Conservation (phyloP, 2,113 vertebrate genomes). For the Catharus fuscescens region DNA sequence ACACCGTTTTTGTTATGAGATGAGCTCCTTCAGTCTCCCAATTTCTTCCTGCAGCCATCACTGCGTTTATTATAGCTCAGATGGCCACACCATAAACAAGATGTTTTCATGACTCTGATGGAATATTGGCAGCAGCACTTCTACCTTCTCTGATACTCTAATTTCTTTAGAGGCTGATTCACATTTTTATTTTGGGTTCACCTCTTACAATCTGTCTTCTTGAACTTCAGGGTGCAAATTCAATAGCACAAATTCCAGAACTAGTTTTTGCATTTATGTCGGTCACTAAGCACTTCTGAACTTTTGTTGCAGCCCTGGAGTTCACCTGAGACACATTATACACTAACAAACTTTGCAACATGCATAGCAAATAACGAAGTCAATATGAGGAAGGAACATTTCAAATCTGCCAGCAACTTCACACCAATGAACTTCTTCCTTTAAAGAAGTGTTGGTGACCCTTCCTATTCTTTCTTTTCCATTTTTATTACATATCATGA, state of each 20-base stretch:
- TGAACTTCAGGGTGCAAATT: not conserved
- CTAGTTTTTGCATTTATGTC: not conserved
- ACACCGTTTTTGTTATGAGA: not conserved
- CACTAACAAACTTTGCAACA: not conserved
- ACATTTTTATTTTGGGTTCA: not conserved
- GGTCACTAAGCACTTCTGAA: not conserved
- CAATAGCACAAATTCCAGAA: not conserved
- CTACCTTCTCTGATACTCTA: too few relatives aligned
- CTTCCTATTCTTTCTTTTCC: not conserved
- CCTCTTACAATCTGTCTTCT: not conserved
- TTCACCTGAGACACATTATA: not conserved
- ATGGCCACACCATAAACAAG: not conserved
- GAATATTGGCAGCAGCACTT: not conserved
- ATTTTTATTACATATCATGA: not conserved
- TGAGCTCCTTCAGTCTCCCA: not conserved
- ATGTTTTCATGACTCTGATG: not conserved
- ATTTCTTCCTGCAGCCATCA: rapidly evolving
- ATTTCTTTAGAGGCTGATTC: not conserved
- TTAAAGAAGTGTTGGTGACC: not conserved
- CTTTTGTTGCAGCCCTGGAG: not conserved
- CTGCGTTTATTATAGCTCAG: not conserved
- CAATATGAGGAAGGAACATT: not conserved
- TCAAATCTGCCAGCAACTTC: not conserved
- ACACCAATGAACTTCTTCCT: not conserved
- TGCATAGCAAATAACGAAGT: not conserved